phyloP scores from a whole-genome alignment of 2,113 vertebrate genomes.

The Lophura nycthemera region DNA sequence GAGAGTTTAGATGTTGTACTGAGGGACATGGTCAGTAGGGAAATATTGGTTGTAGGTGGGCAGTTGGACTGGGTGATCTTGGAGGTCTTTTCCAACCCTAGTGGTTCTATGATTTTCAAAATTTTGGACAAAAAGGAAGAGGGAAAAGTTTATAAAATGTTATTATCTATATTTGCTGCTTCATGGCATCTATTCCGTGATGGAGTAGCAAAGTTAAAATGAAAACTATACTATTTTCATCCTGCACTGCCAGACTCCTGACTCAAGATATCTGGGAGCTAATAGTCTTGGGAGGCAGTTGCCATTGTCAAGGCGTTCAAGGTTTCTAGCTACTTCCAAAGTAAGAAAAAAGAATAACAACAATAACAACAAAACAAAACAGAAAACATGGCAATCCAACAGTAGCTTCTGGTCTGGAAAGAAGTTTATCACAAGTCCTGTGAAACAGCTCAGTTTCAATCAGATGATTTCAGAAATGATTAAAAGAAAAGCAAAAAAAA shows the following conservation, averaged over 20 bases:
- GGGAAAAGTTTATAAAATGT: not conserved
- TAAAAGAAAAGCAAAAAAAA: not conserved
- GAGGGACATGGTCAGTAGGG: no score
- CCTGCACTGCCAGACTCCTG: not conserved
- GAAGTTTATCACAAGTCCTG: not conserved
- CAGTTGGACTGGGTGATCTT: no score
- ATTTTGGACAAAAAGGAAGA: not conserved
- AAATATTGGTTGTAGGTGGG: no score
- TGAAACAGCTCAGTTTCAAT: not conserved
- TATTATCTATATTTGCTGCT: not conserved
- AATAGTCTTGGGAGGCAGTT: not conserved
- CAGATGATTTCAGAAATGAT: not conserved
- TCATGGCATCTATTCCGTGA: not conserved
- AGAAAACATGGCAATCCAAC: not conserved
- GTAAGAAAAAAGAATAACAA: not conserved
- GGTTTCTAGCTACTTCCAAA: not conserved
- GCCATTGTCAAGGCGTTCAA: not conserved
- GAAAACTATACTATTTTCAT: not conserved
- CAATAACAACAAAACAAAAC: not conserved
- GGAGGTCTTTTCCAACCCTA: no score
- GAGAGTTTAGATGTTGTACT: no score
- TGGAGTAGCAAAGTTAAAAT: not conserved
- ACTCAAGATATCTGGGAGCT: not conserved
- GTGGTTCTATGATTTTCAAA: not conserved
- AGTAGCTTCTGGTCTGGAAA: not conserved